Percentiles rank a stretch among this genome's conserved stretches.
phyloP scores from a whole-genome alignment of 2,888 invertebrate genomes.

The Escarpia spicata region DNA sequence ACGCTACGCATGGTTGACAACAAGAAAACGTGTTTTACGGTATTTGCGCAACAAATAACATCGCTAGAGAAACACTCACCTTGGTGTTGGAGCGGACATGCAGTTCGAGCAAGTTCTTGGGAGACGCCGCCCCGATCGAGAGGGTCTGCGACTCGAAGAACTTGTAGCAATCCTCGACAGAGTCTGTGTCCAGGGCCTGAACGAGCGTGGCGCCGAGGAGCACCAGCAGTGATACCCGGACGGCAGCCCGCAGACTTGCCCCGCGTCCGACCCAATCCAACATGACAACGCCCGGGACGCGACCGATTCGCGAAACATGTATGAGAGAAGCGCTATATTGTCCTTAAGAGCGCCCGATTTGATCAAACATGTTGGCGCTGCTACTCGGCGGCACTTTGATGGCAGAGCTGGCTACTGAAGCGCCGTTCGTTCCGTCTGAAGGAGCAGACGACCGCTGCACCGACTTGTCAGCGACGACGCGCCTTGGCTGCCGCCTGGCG shows the following conservation, averaged over 20 bases:
- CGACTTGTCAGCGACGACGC: not conserved
- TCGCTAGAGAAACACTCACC: constrained; percentile 7
- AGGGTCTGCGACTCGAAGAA: constrained; percentile 13
- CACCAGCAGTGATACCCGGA: not conserved
- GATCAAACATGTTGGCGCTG: not conserved
- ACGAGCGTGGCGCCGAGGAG: not conserved
- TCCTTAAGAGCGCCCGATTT: not conserved
- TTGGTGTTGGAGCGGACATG: not conserved
- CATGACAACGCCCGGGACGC: not conserved
- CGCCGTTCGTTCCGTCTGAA: not conserved
- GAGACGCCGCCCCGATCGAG: not conserved
- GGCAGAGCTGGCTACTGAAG: not conserved
- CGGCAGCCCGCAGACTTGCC: not conserved
- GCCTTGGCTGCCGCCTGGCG: not conserved
- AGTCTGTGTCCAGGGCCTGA: not conserved
- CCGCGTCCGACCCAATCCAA: not conserved
- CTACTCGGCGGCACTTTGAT: not conserved
- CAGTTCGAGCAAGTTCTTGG: not conserved
- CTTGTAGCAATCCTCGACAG: not conserved
- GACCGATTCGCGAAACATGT: constrained; percentile 9
- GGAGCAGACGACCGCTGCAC: not conserved
- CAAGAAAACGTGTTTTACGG: not conserved
- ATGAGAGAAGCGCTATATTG: not conserved
- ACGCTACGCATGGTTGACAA: not conserved
- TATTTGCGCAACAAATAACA: not conserved